These are phyloP conservation scores for Alces alces DNA, from an alignment of 2,113 vertebrate species.

Conservation along the genomic window DNA sequence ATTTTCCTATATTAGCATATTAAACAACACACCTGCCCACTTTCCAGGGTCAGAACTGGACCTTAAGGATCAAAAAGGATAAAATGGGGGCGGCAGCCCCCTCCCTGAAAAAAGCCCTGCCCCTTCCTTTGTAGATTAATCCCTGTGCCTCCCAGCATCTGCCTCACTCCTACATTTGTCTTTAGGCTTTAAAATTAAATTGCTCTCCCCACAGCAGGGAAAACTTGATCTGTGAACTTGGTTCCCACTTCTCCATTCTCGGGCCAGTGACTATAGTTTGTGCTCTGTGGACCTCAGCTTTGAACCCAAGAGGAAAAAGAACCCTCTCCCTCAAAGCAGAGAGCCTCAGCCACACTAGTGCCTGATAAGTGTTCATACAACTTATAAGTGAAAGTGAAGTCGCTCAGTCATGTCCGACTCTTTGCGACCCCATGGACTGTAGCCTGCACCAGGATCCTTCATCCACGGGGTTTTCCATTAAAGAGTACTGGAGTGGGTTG, in stretches of 20 bases:
- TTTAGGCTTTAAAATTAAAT: not conserved
- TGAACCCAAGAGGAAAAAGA: not conserved
- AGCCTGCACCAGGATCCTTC: not conserved
- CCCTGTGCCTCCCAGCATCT: not conserved
- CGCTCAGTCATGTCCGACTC: fast-evolving
- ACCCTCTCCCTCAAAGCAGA: not conserved
- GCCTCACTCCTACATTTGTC: not conserved
- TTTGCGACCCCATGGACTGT: not conserved
- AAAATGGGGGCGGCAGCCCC: not conserved
- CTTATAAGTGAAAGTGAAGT: not conserved
- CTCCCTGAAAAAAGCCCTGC: not conserved
- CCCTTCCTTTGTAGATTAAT: not conserved
- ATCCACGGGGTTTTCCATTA: not conserved
- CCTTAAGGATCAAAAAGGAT: not conserved
- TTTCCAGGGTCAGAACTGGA: not conserved
- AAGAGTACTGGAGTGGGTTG: not conserved
- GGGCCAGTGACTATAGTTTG: not conserved
- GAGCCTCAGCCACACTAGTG: not conserved
- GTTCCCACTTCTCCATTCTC: not conserved
- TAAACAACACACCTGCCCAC: not conserved
- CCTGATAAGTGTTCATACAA: not conserved
- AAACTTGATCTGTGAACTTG: not conserved
- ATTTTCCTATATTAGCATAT: not conserved
- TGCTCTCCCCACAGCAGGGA: not conserved
- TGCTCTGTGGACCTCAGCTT: not conserved